phyloP scores from a whole-genome alignment of 2,797 vertebrate species.

The Rhynchonycteris naso region DNA sequence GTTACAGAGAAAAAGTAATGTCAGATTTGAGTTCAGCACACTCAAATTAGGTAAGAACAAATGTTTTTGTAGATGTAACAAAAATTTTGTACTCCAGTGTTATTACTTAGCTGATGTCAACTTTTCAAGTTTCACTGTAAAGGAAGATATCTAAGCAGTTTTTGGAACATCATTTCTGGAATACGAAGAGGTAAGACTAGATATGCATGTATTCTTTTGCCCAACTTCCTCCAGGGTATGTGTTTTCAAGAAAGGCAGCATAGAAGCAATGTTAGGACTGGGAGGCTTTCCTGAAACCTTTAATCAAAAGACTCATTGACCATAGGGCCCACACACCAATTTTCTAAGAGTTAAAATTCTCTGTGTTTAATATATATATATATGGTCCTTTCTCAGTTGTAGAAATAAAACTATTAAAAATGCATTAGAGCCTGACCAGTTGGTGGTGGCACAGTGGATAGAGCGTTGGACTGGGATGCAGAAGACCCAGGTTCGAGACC shows the following conservation, averaged over 20 bases:
- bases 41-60: no score
- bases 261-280: not conserved
- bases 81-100: no score
- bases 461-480: no score
- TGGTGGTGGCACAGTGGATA: no score
- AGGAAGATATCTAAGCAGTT: not conserved
- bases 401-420: not conserved
- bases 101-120: not conserved
- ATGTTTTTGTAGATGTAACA: no score
- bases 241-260: not conserved
- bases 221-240: not conserved
- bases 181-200: not conserved
- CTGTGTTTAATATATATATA: not conserved
- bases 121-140: not conserved
- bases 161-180: not conserved
- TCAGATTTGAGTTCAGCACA: no score
- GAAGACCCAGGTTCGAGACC: no score
- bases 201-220: not conserved
- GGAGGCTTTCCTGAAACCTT: not conserved
- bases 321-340: not conserved
- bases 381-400: not conserved
- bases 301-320: not conserved
- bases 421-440: not conserved
- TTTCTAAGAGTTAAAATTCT: not conserved
- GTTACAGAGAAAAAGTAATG: no score